phyloP scores from a whole-genome alignment of 2,797 vertebrate species.

The Dendrocincla tyrannina region DNA sequence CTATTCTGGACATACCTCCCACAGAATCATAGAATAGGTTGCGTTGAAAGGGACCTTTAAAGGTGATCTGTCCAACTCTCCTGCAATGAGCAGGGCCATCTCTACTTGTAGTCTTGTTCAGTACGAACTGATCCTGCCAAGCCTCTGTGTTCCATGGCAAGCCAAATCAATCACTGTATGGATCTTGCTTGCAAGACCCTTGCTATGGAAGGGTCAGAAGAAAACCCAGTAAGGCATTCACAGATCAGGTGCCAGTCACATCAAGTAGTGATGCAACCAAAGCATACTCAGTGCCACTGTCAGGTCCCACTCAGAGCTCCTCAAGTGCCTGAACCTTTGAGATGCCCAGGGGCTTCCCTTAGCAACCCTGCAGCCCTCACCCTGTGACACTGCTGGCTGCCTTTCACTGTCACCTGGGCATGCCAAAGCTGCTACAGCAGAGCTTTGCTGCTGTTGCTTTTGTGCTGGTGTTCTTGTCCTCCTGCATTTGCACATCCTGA shows the following conservation, averaged over 20 bases:
- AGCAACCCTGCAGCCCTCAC: background rate
- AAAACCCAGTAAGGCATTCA: background rate
- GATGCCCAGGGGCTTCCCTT: background rate
- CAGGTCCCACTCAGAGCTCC: background rate
- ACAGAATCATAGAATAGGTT: background rate
- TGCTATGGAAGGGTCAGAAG: background rate
- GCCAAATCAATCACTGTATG: background rate
- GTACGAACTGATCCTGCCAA: background rate
- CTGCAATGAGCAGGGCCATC: background rate
- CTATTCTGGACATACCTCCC: background rate
- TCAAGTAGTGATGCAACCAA: background rate
- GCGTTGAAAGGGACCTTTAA: background rate
- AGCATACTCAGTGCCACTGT: background rate
- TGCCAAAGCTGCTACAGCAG: accelerated
- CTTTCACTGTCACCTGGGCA: background rate
- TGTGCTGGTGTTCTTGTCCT: background rate
- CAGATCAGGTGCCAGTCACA: background rate
- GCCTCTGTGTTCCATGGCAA: background rate
- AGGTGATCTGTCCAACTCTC: background rate
- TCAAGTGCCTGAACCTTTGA: background rate
- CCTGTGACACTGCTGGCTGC: background rate
- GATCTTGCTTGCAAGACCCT: background rate
- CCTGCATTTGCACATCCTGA: background rate
- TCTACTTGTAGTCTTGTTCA: background rate
- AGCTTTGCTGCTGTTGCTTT: background rate